A percentile compares a stretch with the other conserved stretches of the same genome.
Evolutionary conservation across 2,888 invertebrate genomes (phyloP).

Genomic region (Julus scandinavius): DNA sequence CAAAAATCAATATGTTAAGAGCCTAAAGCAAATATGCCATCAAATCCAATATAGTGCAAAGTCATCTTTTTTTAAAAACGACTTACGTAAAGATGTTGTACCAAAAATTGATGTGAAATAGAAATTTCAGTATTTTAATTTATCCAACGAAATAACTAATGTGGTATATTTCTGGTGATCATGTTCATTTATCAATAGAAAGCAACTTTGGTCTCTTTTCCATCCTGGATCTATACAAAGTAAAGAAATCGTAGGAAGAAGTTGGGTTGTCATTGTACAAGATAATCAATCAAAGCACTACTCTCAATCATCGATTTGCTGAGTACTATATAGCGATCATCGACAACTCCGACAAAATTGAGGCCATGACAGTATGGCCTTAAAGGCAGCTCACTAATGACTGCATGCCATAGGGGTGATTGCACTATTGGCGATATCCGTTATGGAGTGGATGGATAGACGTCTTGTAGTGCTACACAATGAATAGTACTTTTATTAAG

Average conservation of each 20-base stretch:
- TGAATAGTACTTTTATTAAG: neutral
- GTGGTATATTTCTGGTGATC: neutral
- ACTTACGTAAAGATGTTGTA: too few species aligned
- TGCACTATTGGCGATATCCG: neutral
- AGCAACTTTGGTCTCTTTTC: neutral
- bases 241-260: neutral
- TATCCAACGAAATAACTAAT: neutral
- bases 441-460: neutral
- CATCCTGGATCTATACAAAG: neutral
- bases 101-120: neutral
- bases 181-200: neutral
- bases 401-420: neutral
- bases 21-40: too few species aligned
- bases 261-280: neutral
- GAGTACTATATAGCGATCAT: neutral
- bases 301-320: conserved; percentile 9
- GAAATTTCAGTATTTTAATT: neutral
- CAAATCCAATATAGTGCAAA: too few species aligned
- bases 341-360: neutral
- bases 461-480: neutral
- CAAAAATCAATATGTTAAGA: too few species aligned
- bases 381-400: neutral
- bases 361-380: neutral
- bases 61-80: too few species aligned
- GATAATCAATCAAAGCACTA: conserved; percentile 7